phyloP scores from a whole-genome alignment of 1,140 invertebrate genomes.

The Bicyclus anynana region DNA sequence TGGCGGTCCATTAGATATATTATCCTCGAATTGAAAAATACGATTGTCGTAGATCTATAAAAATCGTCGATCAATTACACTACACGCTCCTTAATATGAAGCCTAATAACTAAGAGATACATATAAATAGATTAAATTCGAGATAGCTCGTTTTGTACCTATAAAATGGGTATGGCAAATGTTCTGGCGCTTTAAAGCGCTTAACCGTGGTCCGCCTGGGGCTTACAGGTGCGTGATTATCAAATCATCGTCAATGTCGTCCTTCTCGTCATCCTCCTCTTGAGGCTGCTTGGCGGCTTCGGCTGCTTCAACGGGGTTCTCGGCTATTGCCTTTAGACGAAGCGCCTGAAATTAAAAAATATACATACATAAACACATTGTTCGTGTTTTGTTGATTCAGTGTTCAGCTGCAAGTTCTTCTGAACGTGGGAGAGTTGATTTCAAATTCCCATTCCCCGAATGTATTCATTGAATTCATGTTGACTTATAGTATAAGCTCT shows the following conservation, averaged over 20 bases:
- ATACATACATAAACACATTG: background rate
- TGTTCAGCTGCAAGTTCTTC: too few relatives aligned
- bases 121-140: constrained; percentile 57
- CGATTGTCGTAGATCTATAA: too few relatives aligned
- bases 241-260: constrained; percentile 91
- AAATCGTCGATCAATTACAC: too few relatives aligned
- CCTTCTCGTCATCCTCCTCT: constrained; percentile 89
- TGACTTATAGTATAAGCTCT: too few relatives aligned
- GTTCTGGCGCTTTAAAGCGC: constrained; percentile 15
- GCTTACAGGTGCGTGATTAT: constrained; percentile 88
- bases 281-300: constrained; percentile 71
- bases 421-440: too few relatives aligned
- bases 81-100: constrained; percentile 28
- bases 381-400: too few relatives aligned
- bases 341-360: constrained; percentile 45
- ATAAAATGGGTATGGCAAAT: constrained; percentile 51
- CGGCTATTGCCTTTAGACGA: constrained; percentile 81
- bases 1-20: too few relatives aligned
- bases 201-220: background rate
- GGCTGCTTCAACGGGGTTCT: constrained; percentile 81
- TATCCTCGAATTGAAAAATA: too few relatives aligned
- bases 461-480: too few relatives aligned
- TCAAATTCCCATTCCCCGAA: too few relatives aligned
- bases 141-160: constrained; percentile 54
- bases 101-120: constrained; percentile 38